Evolutionary conservation across 2,113 vertebrate species (phyloP), one percentile per base, ranked within the genome.

Genomic region (Scophthalmus maximus): DNA sequence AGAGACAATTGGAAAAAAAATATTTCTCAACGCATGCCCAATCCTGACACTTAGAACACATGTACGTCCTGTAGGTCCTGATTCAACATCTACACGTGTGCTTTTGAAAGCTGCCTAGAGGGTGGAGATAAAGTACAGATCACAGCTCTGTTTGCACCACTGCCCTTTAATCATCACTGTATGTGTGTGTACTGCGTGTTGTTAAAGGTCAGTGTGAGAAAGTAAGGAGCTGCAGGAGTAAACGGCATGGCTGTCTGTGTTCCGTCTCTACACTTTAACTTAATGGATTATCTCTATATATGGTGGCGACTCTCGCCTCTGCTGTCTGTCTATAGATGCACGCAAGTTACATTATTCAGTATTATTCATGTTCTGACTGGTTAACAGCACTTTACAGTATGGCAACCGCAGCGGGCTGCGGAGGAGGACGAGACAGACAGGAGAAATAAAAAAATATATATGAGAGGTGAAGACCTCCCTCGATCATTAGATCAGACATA

Each of bases 341-440:
- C 8, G 15, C 44, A 9, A 62, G 50, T 65, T 83, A 10, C 55
- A 68, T 86, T 78, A 73, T 82, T 87, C 78, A 85, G 69, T 55
- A 61, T 57, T 82, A 83, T 67, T 78, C 66, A 25, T 82, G 81
- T 73, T 46, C 52, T 10, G 30, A 52, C 27, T n/a, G 23, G 27
- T 51, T 34, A 22, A 68, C 67, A 29, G 70, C 58, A 38, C 76
- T 84, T 68, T 47, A 67, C n/a, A 73, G 46, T 82, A 50, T 40
- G 55, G 23, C 42, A 60, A 80, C 64, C 60, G 77, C 52, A 66
- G 42, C 49, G 73, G 26, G 66, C 38, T 74, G 32, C 22, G 22
- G 36, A 17, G 40, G 20, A 25, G n/a, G 20, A 32, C 10, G 44
- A 20, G 42, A 46, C 42, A 46, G 17, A n/a, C n/a, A 55, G 26